Percentiles rank a stretch among this genome's conserved stretches.
These are phyloP conservation scores for Metalampra italica DNA, from an alignment of 2,888 invertebrate genomes.

Conservation along the genomic window DNA sequence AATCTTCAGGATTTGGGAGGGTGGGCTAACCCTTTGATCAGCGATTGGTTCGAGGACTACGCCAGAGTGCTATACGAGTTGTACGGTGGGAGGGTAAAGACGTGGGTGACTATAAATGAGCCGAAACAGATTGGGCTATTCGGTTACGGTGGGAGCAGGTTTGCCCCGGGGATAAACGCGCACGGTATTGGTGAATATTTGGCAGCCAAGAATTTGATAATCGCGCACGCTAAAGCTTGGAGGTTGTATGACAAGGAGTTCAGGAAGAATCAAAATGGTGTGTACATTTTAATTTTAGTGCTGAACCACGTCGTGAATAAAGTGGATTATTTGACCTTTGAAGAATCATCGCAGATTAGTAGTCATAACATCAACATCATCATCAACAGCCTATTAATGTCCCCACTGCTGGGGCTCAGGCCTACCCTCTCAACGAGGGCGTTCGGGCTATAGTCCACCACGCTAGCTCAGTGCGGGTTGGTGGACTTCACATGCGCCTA, in stretches of 20 bases:
- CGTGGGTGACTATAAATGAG: conserved; percentile 81
- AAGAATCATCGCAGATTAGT: no score
- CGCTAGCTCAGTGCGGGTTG: no score
- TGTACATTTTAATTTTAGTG: conserved; percentile 25
- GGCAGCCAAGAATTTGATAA: conserved; percentile 65
- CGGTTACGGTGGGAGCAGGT: conserved; percentile 61
- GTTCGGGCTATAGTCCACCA: no score
- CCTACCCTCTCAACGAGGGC: no score
- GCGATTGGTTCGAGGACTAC: conserved; percentile 71
- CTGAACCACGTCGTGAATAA: conserved; percentile 14
- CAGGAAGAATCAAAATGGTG: conserved; percentile 42
- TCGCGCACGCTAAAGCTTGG: conserved; percentile 78
- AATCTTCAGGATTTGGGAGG: conserved; percentile 79
- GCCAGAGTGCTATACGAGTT: conserved; percentile 58
- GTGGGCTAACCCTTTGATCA: conserved; percentile 64
- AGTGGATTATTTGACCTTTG: no score
- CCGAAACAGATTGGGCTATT: conserved; percentile 56
- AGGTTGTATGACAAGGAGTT: conserved; percentile 62
- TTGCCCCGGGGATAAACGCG: conserved; percentile 55
- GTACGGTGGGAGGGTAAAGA: conserved; percentile 72
- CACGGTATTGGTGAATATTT: conserved; percentile 72
- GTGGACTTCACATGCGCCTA: no score
- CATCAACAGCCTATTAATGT: no score
- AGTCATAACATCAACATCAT: no score
- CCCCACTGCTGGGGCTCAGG: no score